Evolutionary conservation across 2,888 invertebrate genomes (phyloP), one percentile per base, ranked within the genome.

Genomic region (Nymphalis polychloros): DNA sequence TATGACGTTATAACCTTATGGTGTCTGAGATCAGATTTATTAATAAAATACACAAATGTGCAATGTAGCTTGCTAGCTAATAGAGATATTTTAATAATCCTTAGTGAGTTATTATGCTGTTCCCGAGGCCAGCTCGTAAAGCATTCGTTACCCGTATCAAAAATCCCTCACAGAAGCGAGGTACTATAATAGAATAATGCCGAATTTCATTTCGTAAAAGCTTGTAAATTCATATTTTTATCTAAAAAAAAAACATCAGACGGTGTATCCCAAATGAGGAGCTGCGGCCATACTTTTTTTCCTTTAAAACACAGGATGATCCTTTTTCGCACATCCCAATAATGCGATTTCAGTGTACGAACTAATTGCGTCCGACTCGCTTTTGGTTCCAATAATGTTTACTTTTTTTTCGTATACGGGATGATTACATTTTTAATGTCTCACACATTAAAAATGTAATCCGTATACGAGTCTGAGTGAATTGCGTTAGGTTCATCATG

Each of bases 321-420:
- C 73, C 79, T 83, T 84, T 84, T 81, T 82, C 77, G 71, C 77
- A 68, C 77, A 76, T 76, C 76, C 77, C 82, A 80, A 84, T 86
- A 88, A 88, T 87, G 86, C 84, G 81, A 84, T 86, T 88, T 84
- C 86, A 78, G 82, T 87, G 87, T 87, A 81, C 80, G 77, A 78
- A 80, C 86, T 88, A 87, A 88, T 88, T 88, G 87, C 82, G 78
- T 78, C 76, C 76, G 75, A 78, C 78, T 74, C 74, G 79, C 77
- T 80, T 79, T 81, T 76, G 77, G 76, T 76, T 72, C 67, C 71
- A 74, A 78, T 78, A 74, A 77, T 72, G 71, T 79, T 79, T 27
- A 41, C 17, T 31, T 55, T 55, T n/a, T 55, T 55, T 76, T 78
- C 72, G 70, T 72, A 63, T 75, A 82, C 75, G 78, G 79, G 73